phyloP scores from a whole-genome alignment of 2,113 vertebrate species.

The Shinisaurus crocodilurus region DNA sequence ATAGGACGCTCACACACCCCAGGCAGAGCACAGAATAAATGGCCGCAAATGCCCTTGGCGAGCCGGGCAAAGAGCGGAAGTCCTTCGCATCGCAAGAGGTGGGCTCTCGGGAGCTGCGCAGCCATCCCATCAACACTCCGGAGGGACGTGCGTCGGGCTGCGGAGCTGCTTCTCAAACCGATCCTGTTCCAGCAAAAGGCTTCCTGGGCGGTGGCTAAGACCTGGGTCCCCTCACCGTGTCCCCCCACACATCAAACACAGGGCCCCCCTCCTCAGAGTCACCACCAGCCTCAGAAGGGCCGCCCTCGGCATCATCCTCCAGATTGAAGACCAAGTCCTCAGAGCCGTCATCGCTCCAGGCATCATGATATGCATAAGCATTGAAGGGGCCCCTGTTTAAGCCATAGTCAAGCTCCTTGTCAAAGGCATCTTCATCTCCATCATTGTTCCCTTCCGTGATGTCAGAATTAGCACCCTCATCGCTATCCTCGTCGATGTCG shows the following conservation, averaged over 20 bases:
- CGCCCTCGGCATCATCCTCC: neutral
- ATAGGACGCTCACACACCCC: too few relatives aligned
- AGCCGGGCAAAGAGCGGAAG: neutral
- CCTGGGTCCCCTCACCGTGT: neutral
- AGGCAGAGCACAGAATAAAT: too few relatives aligned
- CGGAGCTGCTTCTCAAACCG: too few relatives aligned
- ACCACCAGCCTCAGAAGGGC: too few relatives aligned
- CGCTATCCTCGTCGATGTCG: neutral
- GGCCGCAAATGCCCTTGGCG: neutral
- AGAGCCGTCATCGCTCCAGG: neutral
- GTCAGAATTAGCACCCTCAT: neutral
- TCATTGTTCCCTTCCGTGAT: neutral
- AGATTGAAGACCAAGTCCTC: too few relatives aligned
- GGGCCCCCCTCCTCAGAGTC: neutral
- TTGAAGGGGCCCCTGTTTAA: neutral
- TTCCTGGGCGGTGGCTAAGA: neutral
- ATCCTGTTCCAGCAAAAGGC: neutral
- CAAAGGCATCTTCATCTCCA: neutral
- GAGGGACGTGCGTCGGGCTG: neutral
- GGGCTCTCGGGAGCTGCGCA: neutral
- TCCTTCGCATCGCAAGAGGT: neutral
- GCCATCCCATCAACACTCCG: neutral
- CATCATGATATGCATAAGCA: neutral
- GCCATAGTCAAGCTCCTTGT: slow-evolving; percentile 8
- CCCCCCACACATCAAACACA: neutral